Conservation (phyloP, 2,797 vertebrate genomes). For the Mus caroli region DNA sequence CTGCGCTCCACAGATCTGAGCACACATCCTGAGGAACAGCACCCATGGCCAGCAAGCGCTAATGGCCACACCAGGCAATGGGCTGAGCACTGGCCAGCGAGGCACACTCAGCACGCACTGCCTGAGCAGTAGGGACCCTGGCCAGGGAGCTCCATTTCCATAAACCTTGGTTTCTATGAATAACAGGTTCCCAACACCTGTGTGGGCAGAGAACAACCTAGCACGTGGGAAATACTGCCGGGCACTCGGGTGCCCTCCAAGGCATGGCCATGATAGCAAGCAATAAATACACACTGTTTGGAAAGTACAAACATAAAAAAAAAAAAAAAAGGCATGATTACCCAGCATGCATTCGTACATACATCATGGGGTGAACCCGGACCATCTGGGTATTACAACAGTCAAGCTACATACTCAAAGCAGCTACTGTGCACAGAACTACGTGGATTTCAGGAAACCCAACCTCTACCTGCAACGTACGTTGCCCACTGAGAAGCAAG, state of each 20-base stretch:
- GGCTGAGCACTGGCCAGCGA: not conserved
- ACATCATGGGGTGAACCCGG: not conserved
- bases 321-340: not conserved
- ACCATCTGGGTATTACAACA: not conserved
- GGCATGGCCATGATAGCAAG: not conserved
- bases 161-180: not conserved
- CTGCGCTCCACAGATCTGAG: not conserved
- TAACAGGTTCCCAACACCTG: not conserved
- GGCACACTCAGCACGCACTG: not conserved
- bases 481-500: not conserved
- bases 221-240: not conserved
- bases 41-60: not conserved
- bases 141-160: no score
- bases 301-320: not conserved
- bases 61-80: fast-evolving
- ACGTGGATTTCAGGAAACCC: not conserved
- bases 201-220: not conserved
- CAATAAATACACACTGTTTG: not conserved
- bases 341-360: not conserved
- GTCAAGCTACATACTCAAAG: not conserved
- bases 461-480: not conserved
- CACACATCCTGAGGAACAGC: not conserved
- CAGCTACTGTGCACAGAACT: not conserved
- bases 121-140: not conserved
- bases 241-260: not conserved